These are phyloP conservation scores for Oeneis ivallda DNA, from an alignment of 2,888 invertebrate species.

Conservation along the genomic window DNA sequence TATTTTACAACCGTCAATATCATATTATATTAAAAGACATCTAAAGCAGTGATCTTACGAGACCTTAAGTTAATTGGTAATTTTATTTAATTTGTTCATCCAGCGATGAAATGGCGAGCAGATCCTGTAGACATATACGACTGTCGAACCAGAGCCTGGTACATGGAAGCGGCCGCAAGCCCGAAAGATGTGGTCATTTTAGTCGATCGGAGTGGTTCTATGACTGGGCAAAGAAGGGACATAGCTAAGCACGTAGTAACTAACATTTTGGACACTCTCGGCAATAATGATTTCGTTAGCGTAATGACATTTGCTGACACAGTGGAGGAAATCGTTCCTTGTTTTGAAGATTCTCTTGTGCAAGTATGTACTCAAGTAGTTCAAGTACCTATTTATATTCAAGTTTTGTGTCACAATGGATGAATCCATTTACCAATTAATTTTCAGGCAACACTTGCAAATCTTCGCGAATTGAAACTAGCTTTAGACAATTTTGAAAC, in stretches of 20 bases:
- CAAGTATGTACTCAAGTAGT: constrained; percentile 83
- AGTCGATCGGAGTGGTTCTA: constrained; percentile 94
- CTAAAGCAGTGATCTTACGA: too few species aligned
- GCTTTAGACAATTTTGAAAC: constrained; percentile 90
- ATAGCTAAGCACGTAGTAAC: constrained; percentile 94
- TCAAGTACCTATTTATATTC: background rate
- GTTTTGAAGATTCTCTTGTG: constrained; percentile 93
- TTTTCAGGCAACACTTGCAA: constrained; percentile 91
- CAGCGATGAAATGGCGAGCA: constrained; percentile 89
- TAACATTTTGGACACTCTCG: constrained; percentile 96
- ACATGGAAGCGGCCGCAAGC: constrained; percentile 98
- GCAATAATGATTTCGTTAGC: constrained; percentile 99
- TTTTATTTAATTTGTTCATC: constrained; percentile 33
- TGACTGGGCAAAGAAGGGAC: constrained; percentile 93
- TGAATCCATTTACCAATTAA: constrained; percentile 8
- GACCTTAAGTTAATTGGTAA: background rate
- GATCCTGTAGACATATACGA: constrained; percentile 96
- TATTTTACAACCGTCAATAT: background rate
- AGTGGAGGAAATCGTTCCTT: constrained; percentile 90
- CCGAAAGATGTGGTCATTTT: constrained; percentile 96
- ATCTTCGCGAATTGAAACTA: constrained; percentile 90
- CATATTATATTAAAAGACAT: too few species aligned
- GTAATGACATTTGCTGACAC: constrained; percentile 94
- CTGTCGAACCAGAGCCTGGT: constrained; percentile 97
- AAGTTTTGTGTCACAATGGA: background rate